phyloP scores from a whole-genome alignment of 2,113 vertebrate species.

The Planiliza haematocheilus region DNA sequence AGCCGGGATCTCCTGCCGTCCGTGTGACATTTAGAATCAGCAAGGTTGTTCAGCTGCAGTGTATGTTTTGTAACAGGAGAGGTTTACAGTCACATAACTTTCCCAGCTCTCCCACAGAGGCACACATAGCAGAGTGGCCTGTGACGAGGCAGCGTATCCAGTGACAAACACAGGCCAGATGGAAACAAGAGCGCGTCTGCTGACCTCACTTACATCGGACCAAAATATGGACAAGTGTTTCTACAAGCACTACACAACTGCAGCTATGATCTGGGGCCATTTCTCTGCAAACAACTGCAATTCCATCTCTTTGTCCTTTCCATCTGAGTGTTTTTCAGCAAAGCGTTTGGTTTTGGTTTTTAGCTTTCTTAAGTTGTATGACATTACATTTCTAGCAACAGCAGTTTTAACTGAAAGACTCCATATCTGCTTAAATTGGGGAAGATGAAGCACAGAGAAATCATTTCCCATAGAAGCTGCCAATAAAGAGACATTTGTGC shows the following conservation, averaged over 20 bases:
- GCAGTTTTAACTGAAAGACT: too few relatives aligned
- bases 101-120: slow-evolving; percentile 36
- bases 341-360: too few relatives aligned
- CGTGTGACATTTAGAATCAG: slow-evolving; percentile 67
- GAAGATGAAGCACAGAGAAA: too few relatives aligned
- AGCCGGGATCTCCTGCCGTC: slow-evolving; percentile 41
- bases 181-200: slow-evolving; percentile 41
- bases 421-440: too few relatives aligned
- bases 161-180: slow-evolving; percentile 69
- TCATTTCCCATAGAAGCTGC: too few relatives aligned
- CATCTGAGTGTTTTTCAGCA: too few relatives aligned
- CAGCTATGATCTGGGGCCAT: background rate
- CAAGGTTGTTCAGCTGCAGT: slow-evolving; percentile 47
- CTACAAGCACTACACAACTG: slow-evolving; percentile 4
- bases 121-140: slow-evolving; percentile 36
- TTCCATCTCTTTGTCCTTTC: too few relatives aligned
- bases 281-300: background rate
- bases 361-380: too few relatives aligned
- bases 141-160: slow-evolving; percentile 46
- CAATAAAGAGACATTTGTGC: too few relatives aligned
- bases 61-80: slow-evolving; percentile 77
- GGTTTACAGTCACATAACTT: slow-evolving; percentile 56
- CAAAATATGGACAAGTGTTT: slow-evolving; percentile 22
- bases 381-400: too few relatives aligned
- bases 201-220: slow-evolving; percentile 40